Evolutionary conservation across 2,888 invertebrate species (phyloP).

Genomic region (Tachina grossa): DNA sequence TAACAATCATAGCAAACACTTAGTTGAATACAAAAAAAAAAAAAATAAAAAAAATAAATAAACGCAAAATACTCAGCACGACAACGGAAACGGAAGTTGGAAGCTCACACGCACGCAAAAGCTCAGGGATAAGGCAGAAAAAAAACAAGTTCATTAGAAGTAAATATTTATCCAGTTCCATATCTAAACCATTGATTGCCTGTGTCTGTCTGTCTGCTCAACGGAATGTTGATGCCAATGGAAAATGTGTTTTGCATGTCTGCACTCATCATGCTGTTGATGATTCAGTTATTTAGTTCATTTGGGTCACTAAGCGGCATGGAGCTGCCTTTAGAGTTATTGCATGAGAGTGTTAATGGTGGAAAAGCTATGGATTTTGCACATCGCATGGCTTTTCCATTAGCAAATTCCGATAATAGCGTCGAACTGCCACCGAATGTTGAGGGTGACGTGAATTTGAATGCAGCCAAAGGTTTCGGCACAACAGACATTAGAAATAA

Average conservation of each 20-base stretch:
- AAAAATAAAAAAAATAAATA: not conserved
- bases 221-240: slow-evolving; percentile 32
- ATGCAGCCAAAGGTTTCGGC: slow-evolving; percentile 23
- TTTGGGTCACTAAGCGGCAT: slow-evolving; percentile 72
- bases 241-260: slow-evolving; percentile 23
- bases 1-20: slow-evolving; percentile 56
- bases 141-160: slow-evolving; percentile 7
- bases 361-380: slow-evolving; percentile 73
- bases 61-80: not conserved
- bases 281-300: slow-evolving; percentile 49
- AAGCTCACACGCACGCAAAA: slow-evolving; percentile 11
- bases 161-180: slow-evolving; percentile 10
- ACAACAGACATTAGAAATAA: slow-evolving; percentile 17
- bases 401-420: slow-evolving; percentile 67
- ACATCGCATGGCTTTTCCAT: slow-evolving; percentile 72
- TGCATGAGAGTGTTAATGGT: slow-evolving; percentile 70
- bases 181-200: slow-evolving; percentile 1
- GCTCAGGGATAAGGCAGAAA: not conserved
- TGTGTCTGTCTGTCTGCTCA: not conserved
- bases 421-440: slow-evolving; percentile 76
- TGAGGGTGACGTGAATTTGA: slow-evolving; percentile 67
- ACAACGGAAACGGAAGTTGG: slow-evolving; percentile 63
- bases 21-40: slow-evolving; percentile 10
- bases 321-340: slow-evolving; percentile 76
- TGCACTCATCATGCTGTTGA: slow-evolving; percentile 29